Percentiles rank a stretch among this genome's conserved stretches.
Evolutionary conservation across 2,113 vertebrate genomes (phyloP).

Genomic region (Oxyura jamaicensis): DNA sequence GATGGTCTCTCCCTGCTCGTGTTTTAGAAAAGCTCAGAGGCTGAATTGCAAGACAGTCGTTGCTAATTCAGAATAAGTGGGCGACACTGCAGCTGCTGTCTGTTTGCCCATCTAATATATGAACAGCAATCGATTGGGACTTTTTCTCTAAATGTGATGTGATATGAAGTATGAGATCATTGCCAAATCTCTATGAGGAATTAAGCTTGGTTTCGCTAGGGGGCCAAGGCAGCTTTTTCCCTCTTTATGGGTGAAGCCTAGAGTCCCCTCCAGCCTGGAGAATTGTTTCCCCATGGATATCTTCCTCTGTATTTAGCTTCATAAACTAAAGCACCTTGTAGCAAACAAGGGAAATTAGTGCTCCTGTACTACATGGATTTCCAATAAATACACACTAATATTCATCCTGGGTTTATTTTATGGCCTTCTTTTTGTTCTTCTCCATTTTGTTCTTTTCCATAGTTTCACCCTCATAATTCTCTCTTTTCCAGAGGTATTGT

Average conservation of each 20-base stretch:
- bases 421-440: conserved; percentile 6
- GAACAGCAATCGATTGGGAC: conserved; percentile 50
- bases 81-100: conserved; percentile 60
- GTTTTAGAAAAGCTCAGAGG: conserved; percentile 39
- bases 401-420: not conserved
- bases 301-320: not conserved
- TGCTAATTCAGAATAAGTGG: conserved; percentile 59
- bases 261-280: not conserved
- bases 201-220: not conserved
- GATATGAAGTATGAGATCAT: not conserved
- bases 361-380: not conserved
- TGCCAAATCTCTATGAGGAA: not conserved
- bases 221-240: not conserved
- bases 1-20: conserved; percentile 50
- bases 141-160: conserved; percentile 34
- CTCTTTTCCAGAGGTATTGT: not conserved
- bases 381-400: not conserved
- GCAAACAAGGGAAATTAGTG: not conserved
- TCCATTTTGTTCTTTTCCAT: not conserved
- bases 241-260: not conserved
- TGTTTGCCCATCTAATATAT: conserved; percentile 61
- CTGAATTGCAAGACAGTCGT: conserved; percentile 23
- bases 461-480: not conserved
- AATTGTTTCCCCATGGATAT: not conserved
- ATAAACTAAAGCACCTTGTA: not conserved